phyloP scores from a whole-genome alignment of 2,113 vertebrate genomes.

The Mobula birostris region DNA sequence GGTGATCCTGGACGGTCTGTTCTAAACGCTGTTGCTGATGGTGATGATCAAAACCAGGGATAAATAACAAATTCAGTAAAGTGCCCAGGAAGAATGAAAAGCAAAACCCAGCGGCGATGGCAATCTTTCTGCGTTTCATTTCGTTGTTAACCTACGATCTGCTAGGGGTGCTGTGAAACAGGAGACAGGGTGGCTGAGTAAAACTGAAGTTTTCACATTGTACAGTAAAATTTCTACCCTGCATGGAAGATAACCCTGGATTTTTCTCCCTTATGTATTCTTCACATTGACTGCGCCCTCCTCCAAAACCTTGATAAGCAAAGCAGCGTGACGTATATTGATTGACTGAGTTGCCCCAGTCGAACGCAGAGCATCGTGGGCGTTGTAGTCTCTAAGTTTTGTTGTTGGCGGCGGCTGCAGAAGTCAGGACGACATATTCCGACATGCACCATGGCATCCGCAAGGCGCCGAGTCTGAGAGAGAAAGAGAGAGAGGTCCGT shows the following conservation, averaged over 20 bases:
- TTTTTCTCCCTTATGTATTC: background rate
- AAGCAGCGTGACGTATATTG: conserved; percentile 56
- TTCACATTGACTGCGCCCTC: background rate
- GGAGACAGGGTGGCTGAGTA: conserved; percentile 35
- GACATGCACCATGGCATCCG: conserved; percentile 32
- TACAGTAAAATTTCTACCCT: conserved; percentile 36
- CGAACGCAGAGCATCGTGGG: background rate
- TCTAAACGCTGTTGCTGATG: conserved; percentile 44
- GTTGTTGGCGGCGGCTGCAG: too few species aligned
- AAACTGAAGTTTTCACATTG: conserved; percentile 46
- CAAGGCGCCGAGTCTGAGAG: conserved; percentile 44
- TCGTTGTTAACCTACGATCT: conserved; percentile 37
- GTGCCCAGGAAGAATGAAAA: conserved; percentile 72
- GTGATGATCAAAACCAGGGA: conserved; percentile 65
- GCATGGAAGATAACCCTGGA: conserved; percentile 32
- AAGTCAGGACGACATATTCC: background rate
- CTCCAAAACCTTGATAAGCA: conserved; percentile 39
- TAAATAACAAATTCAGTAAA: conserved; percentile 67
- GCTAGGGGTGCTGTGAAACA: background rate
- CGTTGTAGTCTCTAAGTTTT: background rate
- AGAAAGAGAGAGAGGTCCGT: conserved; percentile 28
- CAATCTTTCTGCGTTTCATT: conserved; percentile 71
- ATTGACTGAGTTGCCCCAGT: conserved; percentile 49
- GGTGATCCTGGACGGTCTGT: conserved; percentile 32
- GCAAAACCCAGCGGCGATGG: conserved; percentile 65